These are phyloP conservation scores for Ammospiza nelsoni DNA, from an alignment of 2,113 vertebrate species.

Conservation along the genomic window DNA sequence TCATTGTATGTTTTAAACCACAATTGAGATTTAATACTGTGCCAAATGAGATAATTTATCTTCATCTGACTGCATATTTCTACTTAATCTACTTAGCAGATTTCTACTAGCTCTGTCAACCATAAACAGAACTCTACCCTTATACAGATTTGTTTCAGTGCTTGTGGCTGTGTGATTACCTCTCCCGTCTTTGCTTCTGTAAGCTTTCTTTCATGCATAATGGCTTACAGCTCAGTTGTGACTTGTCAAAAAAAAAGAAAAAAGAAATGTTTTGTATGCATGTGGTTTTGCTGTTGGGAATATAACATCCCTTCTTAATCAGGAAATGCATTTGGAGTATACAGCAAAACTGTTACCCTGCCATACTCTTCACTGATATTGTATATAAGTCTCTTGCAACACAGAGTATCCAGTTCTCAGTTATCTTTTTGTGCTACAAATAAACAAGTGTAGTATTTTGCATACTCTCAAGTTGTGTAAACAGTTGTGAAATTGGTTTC, in stretches of 20 bases:
- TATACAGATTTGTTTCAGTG: background rate
- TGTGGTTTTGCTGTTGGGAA: background rate
- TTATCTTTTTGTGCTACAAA: background rate
- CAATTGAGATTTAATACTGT: constrained; percentile 17
- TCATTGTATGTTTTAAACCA: background rate
- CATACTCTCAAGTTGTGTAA: background rate
- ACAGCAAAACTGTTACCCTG: background rate
- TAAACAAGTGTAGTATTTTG: background rate
- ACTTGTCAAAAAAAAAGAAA: background rate
- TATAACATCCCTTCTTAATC: background rate
- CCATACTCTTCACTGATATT: background rate
- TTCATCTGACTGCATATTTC: constrained; percentile 21
- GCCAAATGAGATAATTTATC: constrained; percentile 30
- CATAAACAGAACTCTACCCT: background rate
- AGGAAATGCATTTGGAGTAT: background rate
- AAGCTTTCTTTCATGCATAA: constrained; percentile 9
- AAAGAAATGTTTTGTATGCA: background rate
- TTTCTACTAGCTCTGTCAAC: background rate
- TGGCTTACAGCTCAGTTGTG: background rate
- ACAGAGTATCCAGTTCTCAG: background rate
- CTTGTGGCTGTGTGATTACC: constrained; percentile 36
- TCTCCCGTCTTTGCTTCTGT: background rate
- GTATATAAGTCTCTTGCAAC: background rate
- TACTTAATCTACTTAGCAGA: constrained; percentile 47
- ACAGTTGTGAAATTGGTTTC: background rate